A percentile compares a stretch with the other conserved stretches of the same genome.
phyloP scores from a whole-genome alignment of 2,888 invertebrate species.

The Philonicus albiceps region DNA sequence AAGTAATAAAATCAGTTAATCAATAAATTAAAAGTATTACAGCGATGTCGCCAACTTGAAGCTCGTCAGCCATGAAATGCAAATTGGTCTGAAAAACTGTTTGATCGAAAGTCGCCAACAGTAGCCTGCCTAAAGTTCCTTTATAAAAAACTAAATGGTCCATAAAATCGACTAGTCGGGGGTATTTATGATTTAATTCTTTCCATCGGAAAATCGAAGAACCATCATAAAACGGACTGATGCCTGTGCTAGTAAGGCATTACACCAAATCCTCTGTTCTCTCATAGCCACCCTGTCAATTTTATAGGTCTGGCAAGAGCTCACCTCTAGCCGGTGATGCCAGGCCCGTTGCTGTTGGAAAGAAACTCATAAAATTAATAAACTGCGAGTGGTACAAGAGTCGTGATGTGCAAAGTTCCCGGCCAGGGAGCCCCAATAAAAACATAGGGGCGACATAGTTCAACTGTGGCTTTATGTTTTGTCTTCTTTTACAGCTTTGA shows the following conservation, averaged over 20 bases:
- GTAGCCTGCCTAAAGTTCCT: not conserved
- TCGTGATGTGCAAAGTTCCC: conserved; percentile 5
- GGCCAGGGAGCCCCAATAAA: not conserved
- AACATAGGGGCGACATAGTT: not conserved
- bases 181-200: conserved; percentile 15
- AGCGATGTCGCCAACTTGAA: not conserved
- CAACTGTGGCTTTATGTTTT: conserved; percentile 39
- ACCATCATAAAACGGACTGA: not conserved
- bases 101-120: not conserved
- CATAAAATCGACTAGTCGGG: not conserved
- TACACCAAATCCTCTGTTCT: not conserved
- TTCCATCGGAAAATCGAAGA: not conserved
- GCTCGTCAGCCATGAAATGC: not conserved
- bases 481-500: conserved; percentile 70
- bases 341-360: not conserved
- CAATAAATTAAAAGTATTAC: not conserved
- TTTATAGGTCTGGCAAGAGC: not conserved
- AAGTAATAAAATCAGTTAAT: not conserved
- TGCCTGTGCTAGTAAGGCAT: not conserved
- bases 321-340: not conserved
- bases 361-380: conserved; percentile 6
- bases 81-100: not conserved
- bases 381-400: conserved; percentile 8
- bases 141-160: not conserved
- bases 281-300: not conserved